A percentile compares a stretch with the other conserved stretches of the same genome.
Evolutionary conservation across 2,797 vertebrate species (phyloP).

Genomic region (Halcyon leucocephala): DNA sequence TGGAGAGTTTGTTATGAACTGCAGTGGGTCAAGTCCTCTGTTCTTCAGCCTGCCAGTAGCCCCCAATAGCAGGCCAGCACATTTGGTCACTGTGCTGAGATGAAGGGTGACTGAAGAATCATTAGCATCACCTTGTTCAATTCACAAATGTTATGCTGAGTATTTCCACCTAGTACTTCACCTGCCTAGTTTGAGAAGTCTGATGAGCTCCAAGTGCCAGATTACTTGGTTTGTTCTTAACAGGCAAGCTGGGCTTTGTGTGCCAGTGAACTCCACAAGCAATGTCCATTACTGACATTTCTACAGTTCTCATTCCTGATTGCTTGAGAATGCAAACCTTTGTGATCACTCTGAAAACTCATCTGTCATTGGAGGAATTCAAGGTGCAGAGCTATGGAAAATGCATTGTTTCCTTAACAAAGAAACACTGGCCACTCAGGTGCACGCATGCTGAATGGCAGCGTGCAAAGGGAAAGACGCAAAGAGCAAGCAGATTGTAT

Average conservation of each 20-base stretch:
- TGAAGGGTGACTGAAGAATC: not conserved
- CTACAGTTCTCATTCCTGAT: not conserved
- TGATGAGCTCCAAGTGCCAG: accelerated
- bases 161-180: not conserved
- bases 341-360: not conserved
- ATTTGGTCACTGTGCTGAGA: not conserved
- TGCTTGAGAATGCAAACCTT: not conserved
- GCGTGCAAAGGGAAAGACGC: not conserved
- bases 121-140: not conserved
- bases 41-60: not conserved
- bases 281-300: not conserved
- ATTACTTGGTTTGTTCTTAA: not conserved
- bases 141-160: not conserved
- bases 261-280: not conserved
- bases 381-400: not conserved
- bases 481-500: not conserved
- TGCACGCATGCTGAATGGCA: not conserved
- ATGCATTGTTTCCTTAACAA: not conserved
- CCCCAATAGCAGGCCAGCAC: not conserved
- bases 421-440: not conserved
- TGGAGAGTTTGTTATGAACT: not conserved
- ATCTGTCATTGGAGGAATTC: not conserved
- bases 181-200: not conserved
- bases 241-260: not conserved
- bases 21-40: no score